Percentiles rank a stretch among this genome's conserved stretches.
phyloP scores from a whole-genome alignment of 2,888 invertebrate genomes.

The Glomeris marginata region DNA sequence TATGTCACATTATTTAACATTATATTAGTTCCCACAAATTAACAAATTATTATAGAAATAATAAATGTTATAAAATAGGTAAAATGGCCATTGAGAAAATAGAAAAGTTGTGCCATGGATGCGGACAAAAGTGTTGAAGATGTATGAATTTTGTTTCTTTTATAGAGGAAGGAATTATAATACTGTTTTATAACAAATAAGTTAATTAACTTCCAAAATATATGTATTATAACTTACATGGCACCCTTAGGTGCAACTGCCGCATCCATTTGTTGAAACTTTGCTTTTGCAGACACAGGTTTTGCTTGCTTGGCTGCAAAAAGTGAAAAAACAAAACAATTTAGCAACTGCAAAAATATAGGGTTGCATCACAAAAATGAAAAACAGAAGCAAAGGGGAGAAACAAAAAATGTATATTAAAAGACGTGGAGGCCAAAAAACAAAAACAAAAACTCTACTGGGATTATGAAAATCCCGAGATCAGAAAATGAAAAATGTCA shows the following conservation, averaged over 20 bases:
- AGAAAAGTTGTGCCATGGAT: constrained; percentile 1
- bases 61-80: not conserved
- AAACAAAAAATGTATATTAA: constrained; percentile 2
- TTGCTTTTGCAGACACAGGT: constrained; percentile 17
- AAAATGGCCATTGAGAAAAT: not conserved
- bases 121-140: not conserved
- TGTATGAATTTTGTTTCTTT: not conserved
- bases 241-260: constrained; percentile 12
- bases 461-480: not conserved
- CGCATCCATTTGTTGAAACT: constrained; percentile 19
- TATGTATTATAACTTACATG: constrained; percentile 11
- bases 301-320: constrained; percentile 16
- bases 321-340: constrained; percentile 5
- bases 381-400: constrained; percentile 1
- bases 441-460: not conserved
- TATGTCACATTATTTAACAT: no score
- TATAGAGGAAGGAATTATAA: not conserved
- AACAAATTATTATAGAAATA: no score
- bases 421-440: not conserved
- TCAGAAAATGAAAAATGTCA: no score
- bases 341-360: not conserved
- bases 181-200: not conserved
- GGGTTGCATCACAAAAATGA: not conserved
- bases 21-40: no score
- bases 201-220: not conserved